Conservation (phyloP, 2,113 vertebrate species). For the Labrus mixtus region DNA sequence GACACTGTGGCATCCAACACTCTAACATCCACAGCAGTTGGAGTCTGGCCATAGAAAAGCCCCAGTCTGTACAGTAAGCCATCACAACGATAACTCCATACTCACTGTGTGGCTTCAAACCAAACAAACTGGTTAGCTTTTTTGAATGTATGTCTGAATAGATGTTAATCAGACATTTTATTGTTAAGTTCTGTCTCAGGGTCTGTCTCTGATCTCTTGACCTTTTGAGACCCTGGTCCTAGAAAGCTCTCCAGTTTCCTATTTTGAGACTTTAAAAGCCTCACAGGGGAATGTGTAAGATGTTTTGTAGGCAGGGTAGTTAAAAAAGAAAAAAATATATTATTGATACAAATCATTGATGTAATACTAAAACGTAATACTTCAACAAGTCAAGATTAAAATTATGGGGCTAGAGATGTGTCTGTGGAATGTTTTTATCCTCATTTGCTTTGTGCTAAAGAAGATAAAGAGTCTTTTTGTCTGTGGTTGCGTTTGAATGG, state of each 20-base stretch:
- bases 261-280: constrained; percentile 8
- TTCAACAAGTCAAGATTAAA: neutral
- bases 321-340: neutral
- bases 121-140: neutral
- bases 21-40: constrained; percentile 4
- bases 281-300: constrained; percentile 24
- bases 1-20: neutral
- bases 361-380: neutral
- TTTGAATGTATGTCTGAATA: no score
- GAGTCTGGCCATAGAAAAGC: constrained; percentile 19
- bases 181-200: neutral
- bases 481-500: constrained; percentile 6
- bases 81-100: constrained; percentile 9
- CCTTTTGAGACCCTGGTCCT: neutral
- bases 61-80: constrained; percentile 1
- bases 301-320: neutral
- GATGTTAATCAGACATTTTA: no score
- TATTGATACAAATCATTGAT: neutral
- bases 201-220: constrained; percentile 6
- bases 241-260: constrained; percentile 12
- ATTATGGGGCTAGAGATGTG: neutral
- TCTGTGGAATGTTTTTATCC: neutral
- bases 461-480: constrained; percentile 35
- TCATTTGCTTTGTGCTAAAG: constrained; percentile 11
- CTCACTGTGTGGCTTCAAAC: neutral